A percentile compares a stretch with the other conserved stretches of the same genome.
These are phyloP conservation scores for Leptinotarsa lineolata DNA, from an alignment of 1,140 invertebrate species.

Conservation along the genomic window DNA sequence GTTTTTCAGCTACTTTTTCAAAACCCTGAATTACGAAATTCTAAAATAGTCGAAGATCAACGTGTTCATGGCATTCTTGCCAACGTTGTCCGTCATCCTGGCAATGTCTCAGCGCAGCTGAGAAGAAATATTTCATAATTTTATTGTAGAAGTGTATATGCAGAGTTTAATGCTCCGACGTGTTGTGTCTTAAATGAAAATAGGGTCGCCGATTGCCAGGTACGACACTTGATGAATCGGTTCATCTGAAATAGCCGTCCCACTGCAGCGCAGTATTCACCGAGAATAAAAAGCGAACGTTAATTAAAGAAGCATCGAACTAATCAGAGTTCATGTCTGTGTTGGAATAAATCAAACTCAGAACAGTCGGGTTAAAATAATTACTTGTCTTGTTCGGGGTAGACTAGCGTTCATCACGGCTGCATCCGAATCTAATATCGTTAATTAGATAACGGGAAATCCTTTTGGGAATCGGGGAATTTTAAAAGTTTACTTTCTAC, in stretches of 20 bases:
- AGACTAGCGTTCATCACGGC: conserved; percentile 52
- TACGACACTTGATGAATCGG: conserved; percentile 44
- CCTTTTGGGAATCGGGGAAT: conserved; percentile 47
- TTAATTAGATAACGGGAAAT: conserved; percentile 56
- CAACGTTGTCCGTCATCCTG: conserved; percentile 4
- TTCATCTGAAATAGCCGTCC: conserved; percentile 44
- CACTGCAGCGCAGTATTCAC: conserved; percentile 41
- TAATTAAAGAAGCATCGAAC: conserved; percentile 56
- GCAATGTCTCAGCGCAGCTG: not conserved
- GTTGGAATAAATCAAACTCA: conserved; percentile 55
- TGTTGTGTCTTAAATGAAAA: conserved; percentile 31
- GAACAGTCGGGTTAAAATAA: conserved; percentile 54
- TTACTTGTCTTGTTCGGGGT: conserved; percentile 54
- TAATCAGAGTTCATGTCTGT: conserved; percentile 55
- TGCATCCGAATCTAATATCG: conserved; percentile 56
- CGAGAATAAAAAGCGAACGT: conserved; percentile 49
- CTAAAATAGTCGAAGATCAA: not conserved
- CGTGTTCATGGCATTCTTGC: not conserved
- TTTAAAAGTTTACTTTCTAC: conserved; percentile 41
- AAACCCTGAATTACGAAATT: not conserved
- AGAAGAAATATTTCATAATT: conserved; percentile 25
- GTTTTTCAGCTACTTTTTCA: too few relatives aligned
- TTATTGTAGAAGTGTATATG: conserved; percentile 20
- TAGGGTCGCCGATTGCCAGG: conserved; percentile 40
- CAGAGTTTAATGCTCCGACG: conserved; percentile 14